These are phyloP conservation scores for Drosophila formosana DNA, from an alignment of 2,888 invertebrate genomes.

Conservation along the genomic window DNA sequence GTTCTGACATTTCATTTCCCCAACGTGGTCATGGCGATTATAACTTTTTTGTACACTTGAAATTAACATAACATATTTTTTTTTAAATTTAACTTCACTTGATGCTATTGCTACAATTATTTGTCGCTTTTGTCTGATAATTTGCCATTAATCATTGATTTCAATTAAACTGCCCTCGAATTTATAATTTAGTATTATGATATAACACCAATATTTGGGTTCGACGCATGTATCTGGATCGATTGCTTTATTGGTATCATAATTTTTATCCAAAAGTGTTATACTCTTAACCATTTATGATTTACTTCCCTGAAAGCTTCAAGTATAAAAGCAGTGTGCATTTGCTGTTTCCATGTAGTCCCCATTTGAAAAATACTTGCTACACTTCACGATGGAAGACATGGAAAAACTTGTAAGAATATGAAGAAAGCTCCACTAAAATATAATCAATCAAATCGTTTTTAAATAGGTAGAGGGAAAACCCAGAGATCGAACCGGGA, in stretches of 20 bases:
- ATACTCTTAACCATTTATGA: not conserved
- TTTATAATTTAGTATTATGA: not conserved
- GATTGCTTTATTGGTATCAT: not conserved
- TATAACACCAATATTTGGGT: not conserved
- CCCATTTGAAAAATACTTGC: not conserved
- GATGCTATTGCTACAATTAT: too few species aligned
- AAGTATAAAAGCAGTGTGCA: not conserved
- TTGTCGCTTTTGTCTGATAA: too few species aligned
- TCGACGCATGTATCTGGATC: not conserved
- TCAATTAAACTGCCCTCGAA: not conserved
- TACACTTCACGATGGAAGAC: conserved; percentile 49
- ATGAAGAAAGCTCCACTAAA: too few species aligned
- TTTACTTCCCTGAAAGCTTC: not conserved
- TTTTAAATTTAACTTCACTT: too few species aligned
- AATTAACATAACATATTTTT: too few species aligned
- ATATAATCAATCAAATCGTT: not conserved
- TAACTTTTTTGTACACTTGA: too few species aligned
- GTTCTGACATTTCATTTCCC: too few species aligned
- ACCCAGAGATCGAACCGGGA: not conserved
- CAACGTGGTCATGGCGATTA: too few species aligned
- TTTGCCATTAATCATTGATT: not conserved
- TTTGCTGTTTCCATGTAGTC: not conserved
- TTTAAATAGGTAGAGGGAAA: conserved; percentile 31
- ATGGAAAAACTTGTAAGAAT: conserved; percentile 50
- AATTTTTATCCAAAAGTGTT: not conserved